A percentile compares a stretch with the other conserved stretches of the same genome.
phyloP scores from a whole-genome alignment of 2,888 invertebrate genomes.

The Ferdinandea cuprea region DNA sequence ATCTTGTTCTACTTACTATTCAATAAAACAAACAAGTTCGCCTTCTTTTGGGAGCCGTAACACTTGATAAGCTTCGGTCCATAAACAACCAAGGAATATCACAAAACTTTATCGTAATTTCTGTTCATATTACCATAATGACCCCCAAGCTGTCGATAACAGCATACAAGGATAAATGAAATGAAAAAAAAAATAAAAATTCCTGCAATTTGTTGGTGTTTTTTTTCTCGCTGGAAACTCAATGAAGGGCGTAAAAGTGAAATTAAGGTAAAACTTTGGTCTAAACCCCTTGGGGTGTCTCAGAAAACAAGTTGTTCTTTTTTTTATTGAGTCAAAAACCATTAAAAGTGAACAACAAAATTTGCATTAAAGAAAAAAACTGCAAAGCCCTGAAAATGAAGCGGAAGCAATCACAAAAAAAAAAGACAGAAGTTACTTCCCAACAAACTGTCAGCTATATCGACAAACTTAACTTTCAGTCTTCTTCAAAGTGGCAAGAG shows the following conservation, averaged over 20 bases:
- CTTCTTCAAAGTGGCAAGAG: not conserved
- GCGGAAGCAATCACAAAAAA: conserved; percentile 9
- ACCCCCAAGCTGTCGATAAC: conserved; percentile 42
- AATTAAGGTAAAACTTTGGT: conserved; percentile 62
- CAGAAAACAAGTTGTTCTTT: conserved; percentile 11
- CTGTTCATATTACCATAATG: conserved; percentile 64
- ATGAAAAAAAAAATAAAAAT: conserved; percentile 4
- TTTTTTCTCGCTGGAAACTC: conserved; percentile 16
- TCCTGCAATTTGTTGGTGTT: conserved; percentile 21
- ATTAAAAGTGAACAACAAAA: conserved; percentile 59
- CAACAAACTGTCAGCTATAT: conserved; percentile 26
- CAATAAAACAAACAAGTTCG: too few species aligned
- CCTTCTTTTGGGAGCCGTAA: too few species aligned
- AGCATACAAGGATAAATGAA: conserved; percentile 16
- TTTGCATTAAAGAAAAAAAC: conserved; percentile 57
- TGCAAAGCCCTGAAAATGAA: conserved; percentile 41
- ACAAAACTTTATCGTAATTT: conserved; percentile 52
- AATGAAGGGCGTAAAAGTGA: conserved; percentile 66
- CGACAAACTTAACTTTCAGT: conserved; percentile 26
- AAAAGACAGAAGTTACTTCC: conserved; percentile 30
- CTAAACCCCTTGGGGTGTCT: conserved; percentile 9
- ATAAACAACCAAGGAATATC: conserved; percentile 22
- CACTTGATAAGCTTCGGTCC: conserved; percentile 33
- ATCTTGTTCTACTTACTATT: too few species aligned
- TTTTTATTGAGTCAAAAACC: conserved; percentile 10